Evolutionary conservation across 2,113 vertebrate genomes (phyloP).

Genomic region (Callocephalon fimbriatum): DNA sequence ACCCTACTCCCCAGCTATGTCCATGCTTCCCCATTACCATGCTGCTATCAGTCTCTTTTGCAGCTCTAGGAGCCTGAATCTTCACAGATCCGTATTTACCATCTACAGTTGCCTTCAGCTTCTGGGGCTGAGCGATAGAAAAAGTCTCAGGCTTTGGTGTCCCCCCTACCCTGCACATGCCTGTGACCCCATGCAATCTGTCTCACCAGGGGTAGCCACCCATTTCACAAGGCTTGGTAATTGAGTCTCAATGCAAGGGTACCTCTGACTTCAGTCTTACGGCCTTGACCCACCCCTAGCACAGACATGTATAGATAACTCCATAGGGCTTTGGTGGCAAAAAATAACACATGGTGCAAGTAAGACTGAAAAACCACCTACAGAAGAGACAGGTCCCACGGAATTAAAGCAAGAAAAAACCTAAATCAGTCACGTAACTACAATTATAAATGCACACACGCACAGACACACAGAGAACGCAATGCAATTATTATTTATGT

Average conservation of each 20-base stretch:
- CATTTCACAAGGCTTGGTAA: neutral
- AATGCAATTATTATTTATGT: conserved; percentile 18
- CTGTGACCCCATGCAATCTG: neutral
- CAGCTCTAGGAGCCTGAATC: neutral
- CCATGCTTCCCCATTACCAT: neutral
- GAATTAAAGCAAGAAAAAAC: neutral
- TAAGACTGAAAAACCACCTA: neutral
- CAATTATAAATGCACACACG: neutral
- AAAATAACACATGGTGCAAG: fast-evolving
- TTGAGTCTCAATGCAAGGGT: neutral
- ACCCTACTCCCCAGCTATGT: neutral
- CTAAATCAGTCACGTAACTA: neutral
- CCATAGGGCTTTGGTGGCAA: neutral
- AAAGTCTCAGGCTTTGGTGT: neutral
- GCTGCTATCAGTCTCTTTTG: neutral
- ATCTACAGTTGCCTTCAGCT: neutral
- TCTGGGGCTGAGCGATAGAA: neutral
- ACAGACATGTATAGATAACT: neutral
- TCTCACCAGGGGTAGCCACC: neutral
- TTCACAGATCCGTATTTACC: neutral
- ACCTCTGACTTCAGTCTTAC: neutral
- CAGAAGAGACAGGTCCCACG: neutral
- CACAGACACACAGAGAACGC: neutral
- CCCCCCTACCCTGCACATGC: neutral
- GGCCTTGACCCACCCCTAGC: neutral